A percentile compares a stretch with the other conserved stretches of the same genome.
Conservation (phyloP, 23 tunicate species). For the Ciona savignyi region DNA sequence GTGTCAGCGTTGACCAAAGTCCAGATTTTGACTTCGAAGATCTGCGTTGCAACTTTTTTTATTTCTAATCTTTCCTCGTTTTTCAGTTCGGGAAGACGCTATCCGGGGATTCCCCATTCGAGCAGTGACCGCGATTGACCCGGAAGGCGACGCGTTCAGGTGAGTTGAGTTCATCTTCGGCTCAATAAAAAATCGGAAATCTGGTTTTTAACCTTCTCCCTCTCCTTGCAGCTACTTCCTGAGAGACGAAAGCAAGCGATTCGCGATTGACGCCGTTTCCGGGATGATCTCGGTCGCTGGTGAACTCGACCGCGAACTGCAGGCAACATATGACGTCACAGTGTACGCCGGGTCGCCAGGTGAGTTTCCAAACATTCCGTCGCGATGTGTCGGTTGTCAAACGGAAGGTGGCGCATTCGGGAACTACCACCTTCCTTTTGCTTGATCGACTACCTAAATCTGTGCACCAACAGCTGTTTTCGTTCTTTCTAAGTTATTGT, state of each 20-base stretch:
- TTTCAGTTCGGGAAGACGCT: constrained; percentile 29
- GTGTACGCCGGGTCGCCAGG: constrained; percentile 37
- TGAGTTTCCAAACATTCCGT: too few species aligned
- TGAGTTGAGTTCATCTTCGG: constrained; percentile 9
- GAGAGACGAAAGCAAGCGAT: constrained; percentile 13
- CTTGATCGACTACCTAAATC: too few species aligned
- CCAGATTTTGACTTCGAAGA: too few species aligned
- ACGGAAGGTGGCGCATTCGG: too few species aligned
- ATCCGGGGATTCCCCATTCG: constrained; percentile 2
- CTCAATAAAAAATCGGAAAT: neutral
- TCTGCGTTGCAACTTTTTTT: too few species aligned
- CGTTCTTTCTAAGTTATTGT: too few species aligned
- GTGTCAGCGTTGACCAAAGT: too few species aligned
- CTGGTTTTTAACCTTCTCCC: neutral
- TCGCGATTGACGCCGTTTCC: constrained; percentile 5
- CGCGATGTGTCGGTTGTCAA: too few species aligned
- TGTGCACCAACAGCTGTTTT: neutral
- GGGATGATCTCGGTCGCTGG: constrained; percentile 28
- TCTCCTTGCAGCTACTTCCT: constrained; percentile 21
- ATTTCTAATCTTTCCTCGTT: too few species aligned
- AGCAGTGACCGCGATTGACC: constrained; percentile 30
- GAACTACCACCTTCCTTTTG: too few species aligned
- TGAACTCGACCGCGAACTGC: constrained; percentile 27
- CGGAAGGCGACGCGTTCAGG: constrained; percentile 51
- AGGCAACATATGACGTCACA: constrained; percentile 5